A percentile compares a stretch with the other conserved stretches of the same genome.
These are phyloP conservation scores for Steinernema feltiae DNA, from an alignment of 1,140 invertebrate species.

Conservation along the genomic window DNA sequence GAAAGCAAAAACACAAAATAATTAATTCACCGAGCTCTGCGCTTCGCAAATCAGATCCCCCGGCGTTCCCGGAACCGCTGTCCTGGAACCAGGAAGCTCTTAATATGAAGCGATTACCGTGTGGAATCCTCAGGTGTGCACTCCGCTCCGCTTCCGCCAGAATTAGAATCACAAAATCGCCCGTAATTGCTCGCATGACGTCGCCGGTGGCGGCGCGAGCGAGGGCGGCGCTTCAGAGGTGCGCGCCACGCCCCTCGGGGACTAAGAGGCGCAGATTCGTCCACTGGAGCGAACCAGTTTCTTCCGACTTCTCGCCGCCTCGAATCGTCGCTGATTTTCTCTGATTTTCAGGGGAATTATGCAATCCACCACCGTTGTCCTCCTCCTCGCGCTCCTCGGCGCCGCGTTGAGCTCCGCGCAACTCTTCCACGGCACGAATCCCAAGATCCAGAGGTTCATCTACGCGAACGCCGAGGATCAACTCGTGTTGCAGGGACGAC, in stretches of 20 bases:
- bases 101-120: too few relatives aligned
- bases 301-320: not conserved
- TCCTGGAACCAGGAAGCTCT: too few relatives aligned
- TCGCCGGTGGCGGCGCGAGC: not conserved
- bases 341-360: not conserved
- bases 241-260: not conserved
- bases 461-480: not conserved
- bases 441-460: slow-evolving; percentile 2
- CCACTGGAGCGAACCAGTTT: not conserved
- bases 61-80: too few relatives aligned
- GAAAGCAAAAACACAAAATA: too few relatives aligned
- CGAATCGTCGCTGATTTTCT: not conserved
- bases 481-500: not conserved
- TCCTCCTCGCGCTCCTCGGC: not conserved
- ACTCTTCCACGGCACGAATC: not conserved
- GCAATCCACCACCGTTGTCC: not conserved
- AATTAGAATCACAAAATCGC: not conserved
- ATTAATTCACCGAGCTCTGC: too few relatives aligned
- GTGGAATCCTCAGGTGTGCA: too few relatives aligned
- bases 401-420: too few relatives aligned
- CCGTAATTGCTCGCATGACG: slow-evolving; percentile 5
- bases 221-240: not conserved
- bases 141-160: too few relatives aligned
- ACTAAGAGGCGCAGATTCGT: not conserved
- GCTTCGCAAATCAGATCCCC: too few relatives aligned